Evolutionary conservation across 2,113 vertebrate genomes (phyloP), one percentile per base, ranked within the genome.

Genomic region (human): DNA sequence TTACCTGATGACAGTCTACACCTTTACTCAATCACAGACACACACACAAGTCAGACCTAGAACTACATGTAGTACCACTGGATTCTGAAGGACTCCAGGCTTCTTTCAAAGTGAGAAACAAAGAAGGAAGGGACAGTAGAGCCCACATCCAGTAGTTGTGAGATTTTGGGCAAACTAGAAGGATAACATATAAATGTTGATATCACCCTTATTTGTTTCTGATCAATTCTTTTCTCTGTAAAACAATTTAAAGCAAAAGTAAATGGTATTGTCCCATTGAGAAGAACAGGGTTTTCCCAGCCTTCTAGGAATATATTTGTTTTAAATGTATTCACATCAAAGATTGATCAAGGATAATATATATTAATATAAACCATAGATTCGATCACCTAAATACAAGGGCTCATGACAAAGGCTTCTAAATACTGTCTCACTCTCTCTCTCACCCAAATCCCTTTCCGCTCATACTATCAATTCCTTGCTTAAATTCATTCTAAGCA

Each of bases 11-110:
- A 30, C 8, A 45, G 38, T 87, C 30, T n/a, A 70, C 32, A 45
- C 43, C 8, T 57, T 83, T 32, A 45, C 27, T 80, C 38, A 66
- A 32, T 8, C 23, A 25, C 66, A 82, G 40, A 72, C 45, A 43
- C 64, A 59, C 23, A 38, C 2, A 30, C 7, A 35, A 80, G 70
- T 85, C 40, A 0, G 27, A 27, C 6, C 38, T 59, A 55, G 66
- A 59, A 40, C 73, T n/a, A 30, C 27, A 38, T 4, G 55, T 10
- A 0, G 3, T 3, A 61, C 3, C 0, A 27, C 0, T 16, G 17
- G 17, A 43, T 35, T 66, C 81, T 45, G 35, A 55, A 38, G 52
- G 66, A 48, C 20, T 72, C 72, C 12, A 43, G 55, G 38, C 22
- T 68, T 9, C 61, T 68, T 50, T 85, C 18, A 68, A 73, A 78